These are phyloP conservation scores for Chrysemys picta DNA, from an alignment of 2,113 vertebrate genomes.

Conservation along the genomic window DNA sequence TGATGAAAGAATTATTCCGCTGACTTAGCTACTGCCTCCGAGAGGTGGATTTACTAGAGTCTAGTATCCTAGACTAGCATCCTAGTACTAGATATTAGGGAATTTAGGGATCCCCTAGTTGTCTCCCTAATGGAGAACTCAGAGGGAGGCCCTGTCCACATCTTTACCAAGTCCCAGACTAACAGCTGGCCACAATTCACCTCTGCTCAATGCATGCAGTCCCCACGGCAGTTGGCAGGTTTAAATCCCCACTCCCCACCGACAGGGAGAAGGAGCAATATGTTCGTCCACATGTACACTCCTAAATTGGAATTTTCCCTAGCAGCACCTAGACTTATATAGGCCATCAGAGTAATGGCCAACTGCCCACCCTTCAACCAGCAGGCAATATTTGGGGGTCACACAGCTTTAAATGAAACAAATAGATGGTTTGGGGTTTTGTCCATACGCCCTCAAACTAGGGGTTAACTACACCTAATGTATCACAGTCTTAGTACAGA, in stretches of 20 bases:
- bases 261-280: background rate
- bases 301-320: background rate
- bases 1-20: no score
- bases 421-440: background rate
- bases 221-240: fast-evolving
- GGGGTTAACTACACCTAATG: background rate
- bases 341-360: background rate
- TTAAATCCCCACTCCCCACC: background rate
- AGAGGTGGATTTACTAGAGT: no score
- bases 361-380: background rate
- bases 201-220: background rate
- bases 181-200: background rate
- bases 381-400: background rate
- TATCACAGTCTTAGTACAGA: background rate
- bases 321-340: background rate
- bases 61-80: no score
- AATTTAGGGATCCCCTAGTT: background rate
- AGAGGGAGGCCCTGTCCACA: background rate
- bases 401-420: background rate
- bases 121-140: background rate
- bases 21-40: no score
- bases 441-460: background rate
- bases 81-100: background rate
- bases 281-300: background rate
- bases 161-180: background rate